These are phyloP conservation scores for Ichneumoninae sp. DNA, from an alignment of 2,888 invertebrate species.

Conservation along the genomic window DNA sequence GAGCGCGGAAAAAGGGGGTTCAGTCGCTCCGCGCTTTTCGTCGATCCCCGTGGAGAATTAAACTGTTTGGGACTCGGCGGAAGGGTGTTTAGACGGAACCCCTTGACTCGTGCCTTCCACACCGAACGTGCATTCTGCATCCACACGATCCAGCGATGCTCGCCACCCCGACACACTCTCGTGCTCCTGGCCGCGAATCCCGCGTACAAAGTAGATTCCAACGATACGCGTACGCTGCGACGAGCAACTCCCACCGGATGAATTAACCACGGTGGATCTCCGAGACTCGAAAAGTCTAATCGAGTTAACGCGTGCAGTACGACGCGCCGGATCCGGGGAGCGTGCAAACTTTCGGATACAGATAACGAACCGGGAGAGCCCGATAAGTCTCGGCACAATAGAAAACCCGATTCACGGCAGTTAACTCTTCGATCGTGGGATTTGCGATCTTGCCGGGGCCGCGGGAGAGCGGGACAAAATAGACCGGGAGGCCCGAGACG, in stretches of 20 bases:
- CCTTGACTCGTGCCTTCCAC: slow-evolving; percentile 74
- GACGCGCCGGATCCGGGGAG: slow-evolving; percentile 58
- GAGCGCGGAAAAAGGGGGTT: slow-evolving; percentile 60
- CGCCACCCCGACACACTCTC: slow-evolving; percentile 52
- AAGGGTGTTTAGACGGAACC: slow-evolving; percentile 64
- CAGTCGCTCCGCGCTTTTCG: slow-evolving; percentile 67
- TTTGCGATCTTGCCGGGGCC: slow-evolving; percentile 68
- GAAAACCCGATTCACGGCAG: slow-evolving; percentile 74
- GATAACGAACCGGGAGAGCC: slow-evolving; percentile 32
- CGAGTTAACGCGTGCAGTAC: slow-evolving; percentile 67
- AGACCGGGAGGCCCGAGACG: slow-evolving; percentile 63
- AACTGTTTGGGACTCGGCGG: slow-evolving; percentile 69
- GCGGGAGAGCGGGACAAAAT: slow-evolving; percentile 13
- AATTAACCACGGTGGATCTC: slow-evolving; percentile 65
- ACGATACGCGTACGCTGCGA: slow-evolving; percentile 25
- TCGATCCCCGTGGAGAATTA: slow-evolving; percentile 82
- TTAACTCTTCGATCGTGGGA: slow-evolving; percentile 78
- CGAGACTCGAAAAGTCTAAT: slow-evolving; percentile 40
- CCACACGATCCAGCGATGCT: neutral
- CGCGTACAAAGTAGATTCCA: slow-evolving; percentile 56
- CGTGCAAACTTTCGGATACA: slow-evolving; percentile 49
- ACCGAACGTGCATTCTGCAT: slow-evolving; percentile 20
- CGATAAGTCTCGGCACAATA: slow-evolving; percentile 72
- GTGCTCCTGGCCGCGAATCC: slow-evolving; percentile 27
- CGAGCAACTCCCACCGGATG: slow-evolving; percentile 11